Evolutionary conservation across 1,140 invertebrate genomes (phyloP).

Genomic region (Trachymyrmex cornetzi): DNA sequence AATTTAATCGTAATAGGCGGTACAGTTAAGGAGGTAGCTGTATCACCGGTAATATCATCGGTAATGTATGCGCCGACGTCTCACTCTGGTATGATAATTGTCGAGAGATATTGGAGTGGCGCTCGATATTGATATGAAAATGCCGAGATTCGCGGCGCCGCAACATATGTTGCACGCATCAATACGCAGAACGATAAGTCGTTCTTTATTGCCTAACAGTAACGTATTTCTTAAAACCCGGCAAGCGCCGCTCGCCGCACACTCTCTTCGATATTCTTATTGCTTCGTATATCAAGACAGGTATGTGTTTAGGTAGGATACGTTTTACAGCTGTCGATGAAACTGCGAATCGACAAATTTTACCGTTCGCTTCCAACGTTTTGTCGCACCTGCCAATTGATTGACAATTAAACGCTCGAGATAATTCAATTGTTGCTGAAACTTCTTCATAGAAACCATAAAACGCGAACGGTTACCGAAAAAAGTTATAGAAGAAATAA

Average conservation of each 20-base stretch:
- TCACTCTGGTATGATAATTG: constrained; percentile 53
- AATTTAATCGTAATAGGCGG: constrained; percentile 58
- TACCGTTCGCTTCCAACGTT: constrained; percentile 51
- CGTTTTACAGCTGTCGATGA: constrained; percentile 65
- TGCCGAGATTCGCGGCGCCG: constrained; percentile 45
- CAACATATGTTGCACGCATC: constrained; percentile 45
- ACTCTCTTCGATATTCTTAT: constrained; percentile 57
- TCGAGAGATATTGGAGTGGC: neutral
- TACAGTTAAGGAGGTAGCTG: constrained; percentile 63
- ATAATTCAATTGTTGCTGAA: constrained; percentile 8
- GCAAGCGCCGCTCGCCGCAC: constrained; percentile 37
- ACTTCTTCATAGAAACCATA: neutral
- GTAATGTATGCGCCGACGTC: constrained; percentile 50
- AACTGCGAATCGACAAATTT: constrained; percentile 42
- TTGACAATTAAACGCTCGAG: constrained; percentile 45
- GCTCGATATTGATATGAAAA: constrained; percentile 48
- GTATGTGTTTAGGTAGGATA: constrained; percentile 36
- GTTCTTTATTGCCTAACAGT: constrained; percentile 75
- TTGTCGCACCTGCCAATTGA: constrained; percentile 31
- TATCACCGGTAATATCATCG: constrained; percentile 54
- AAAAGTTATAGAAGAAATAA: neutral
- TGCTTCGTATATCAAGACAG: constrained; percentile 62
- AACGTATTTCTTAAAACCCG: constrained; percentile 68
- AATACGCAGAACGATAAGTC: constrained; percentile 63
- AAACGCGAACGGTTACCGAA: neutral